phyloP scores from a whole-genome alignment of 2,888 invertebrate species.

The Coelopa pilipes region DNA sequence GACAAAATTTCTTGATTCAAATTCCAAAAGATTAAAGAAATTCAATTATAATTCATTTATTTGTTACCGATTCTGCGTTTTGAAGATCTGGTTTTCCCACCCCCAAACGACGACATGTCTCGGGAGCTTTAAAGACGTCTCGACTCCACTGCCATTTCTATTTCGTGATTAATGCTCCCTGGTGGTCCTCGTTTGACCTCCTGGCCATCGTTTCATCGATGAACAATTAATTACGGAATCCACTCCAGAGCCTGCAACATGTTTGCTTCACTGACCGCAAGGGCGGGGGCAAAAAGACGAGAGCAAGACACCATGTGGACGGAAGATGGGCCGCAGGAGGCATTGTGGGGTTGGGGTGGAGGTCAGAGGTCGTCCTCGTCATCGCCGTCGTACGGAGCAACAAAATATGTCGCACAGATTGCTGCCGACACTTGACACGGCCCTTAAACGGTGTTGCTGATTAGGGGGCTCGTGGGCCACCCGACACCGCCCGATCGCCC shows the following conservation, averaged over 20 bases:
- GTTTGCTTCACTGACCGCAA: neutral
- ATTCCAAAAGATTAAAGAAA: no score
- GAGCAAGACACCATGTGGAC: no score
- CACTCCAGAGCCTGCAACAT: neutral
- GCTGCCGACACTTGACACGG: conserved; percentile 31
- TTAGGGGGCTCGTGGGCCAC: neutral
- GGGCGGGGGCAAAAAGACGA: neutral
- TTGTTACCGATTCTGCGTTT: no score
- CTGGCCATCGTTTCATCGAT: conserved; percentile 1
- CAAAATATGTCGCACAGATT: conserved; percentile 33
- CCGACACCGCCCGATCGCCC: neutral
- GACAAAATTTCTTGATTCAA: no score
- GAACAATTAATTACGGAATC: neutral
- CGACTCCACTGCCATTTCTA: no score
- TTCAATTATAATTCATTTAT: no score
- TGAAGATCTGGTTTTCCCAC: no score
- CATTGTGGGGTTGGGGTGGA: neutral
- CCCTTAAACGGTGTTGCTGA: conserved; percentile 1
- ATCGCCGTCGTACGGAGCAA: neutral
- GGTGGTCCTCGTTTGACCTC: conserved; percentile 1
- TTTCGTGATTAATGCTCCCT: conserved; percentile 17
- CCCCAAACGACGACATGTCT: no score
- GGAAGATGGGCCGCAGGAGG: neutral
- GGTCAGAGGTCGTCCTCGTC: no score
- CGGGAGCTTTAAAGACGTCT: no score